A percentile compares a stretch with the other conserved stretches of the same genome.
phyloP scores from a whole-genome alignment of 2,888 invertebrate genomes.

The Augochlorella aurata region DNA sequence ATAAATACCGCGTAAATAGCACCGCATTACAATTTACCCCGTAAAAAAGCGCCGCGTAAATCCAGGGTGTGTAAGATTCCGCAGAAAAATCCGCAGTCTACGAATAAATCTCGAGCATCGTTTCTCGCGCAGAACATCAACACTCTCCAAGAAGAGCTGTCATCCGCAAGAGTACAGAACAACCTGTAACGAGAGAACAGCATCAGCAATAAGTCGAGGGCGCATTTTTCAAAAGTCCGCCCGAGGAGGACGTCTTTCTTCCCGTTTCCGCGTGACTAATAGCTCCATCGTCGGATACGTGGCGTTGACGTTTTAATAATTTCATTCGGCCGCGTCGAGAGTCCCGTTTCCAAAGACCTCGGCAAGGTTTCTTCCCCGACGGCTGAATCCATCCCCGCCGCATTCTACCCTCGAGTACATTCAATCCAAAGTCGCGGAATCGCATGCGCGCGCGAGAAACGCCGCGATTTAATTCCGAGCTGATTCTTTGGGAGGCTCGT shows the following conservation, averaged over 20 bases:
- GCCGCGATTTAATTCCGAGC: conserved; percentile 57
- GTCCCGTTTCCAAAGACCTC: conserved; percentile 19
- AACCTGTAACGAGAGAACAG: neutral
- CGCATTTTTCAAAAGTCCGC: neutral
- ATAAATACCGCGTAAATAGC: too few relatives aligned
- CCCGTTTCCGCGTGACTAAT: conserved; percentile 31
- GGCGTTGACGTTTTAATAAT: conserved; percentile 72
- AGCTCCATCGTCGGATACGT: conserved; percentile 64
- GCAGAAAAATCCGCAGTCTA: too few relatives aligned
- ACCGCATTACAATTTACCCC: too few relatives aligned
- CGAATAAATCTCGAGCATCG: too few relatives aligned
- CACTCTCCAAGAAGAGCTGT: neutral
- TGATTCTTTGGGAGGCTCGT: conserved; percentile 63
- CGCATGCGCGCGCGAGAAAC: conserved; percentile 37
- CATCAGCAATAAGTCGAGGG: neutral
- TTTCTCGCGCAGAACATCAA: neutral
- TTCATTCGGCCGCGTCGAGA: conserved; percentile 65
- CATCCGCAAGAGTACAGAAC: neutral
- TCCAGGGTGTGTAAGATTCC: too few relatives aligned
- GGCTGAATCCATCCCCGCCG: conserved; percentile 32
- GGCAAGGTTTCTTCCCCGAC: conserved; percentile 48
- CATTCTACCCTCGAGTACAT: conserved; percentile 43
- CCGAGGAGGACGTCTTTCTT: conserved; percentile 15
- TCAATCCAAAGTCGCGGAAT: conserved; percentile 64
- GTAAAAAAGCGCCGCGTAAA: too few relatives aligned